A percentile compares a stretch with the other conserved stretches of the same genome.
Evolutionary conservation across 2,797 vertebrate species (phyloP).

Genomic region (Macropus fuliginosus): DNA sequence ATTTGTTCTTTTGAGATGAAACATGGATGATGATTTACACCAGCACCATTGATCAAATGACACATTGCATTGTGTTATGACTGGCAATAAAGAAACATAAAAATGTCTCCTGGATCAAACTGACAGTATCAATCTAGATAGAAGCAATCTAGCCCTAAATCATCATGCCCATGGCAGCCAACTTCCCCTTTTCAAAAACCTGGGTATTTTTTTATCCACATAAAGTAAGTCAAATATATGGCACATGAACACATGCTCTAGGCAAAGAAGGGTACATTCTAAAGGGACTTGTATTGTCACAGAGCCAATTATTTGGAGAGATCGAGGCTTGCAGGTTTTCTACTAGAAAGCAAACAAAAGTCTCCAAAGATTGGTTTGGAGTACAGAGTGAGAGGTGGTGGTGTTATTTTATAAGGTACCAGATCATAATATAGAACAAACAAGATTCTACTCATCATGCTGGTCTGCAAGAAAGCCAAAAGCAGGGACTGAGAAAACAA

Average conservation of each 20-base stretch:
- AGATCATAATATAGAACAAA: not conserved
- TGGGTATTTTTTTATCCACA: not conserved
- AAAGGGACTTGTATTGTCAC: not conserved
- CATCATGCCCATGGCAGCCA: constrained; percentile 35
- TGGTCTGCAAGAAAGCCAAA: not conserved
- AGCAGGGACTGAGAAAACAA: not conserved
- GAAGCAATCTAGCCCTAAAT: constrained; percentile 20
- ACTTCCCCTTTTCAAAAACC: constrained; percentile 48
- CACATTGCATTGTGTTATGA: constrained; percentile 25
- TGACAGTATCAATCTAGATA: constrained; percentile 42
- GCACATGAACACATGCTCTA: not conserved
- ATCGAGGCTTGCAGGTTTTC: constrained; percentile 9
- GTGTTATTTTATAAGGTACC: not conserved
- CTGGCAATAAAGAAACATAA: constrained; percentile 44
- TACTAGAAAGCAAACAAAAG: constrained; percentile 22
- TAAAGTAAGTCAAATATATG: not conserved
- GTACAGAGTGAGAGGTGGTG: not conserved
- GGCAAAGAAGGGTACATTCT: not conserved
- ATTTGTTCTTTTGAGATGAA: constrained; percentile 48
- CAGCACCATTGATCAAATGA: constrained; percentile 61
- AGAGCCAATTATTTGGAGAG: constrained; percentile 36
- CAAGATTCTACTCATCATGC: not conserved
- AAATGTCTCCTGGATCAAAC: constrained; percentile 47
- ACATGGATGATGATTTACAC: constrained; percentile 33
- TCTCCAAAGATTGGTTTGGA: constrained; percentile 11